These are phyloP conservation scores for Hippopotamus amphibius DNA, from an alignment of 2,113 vertebrate genomes.

Conservation along the genomic window DNA sequence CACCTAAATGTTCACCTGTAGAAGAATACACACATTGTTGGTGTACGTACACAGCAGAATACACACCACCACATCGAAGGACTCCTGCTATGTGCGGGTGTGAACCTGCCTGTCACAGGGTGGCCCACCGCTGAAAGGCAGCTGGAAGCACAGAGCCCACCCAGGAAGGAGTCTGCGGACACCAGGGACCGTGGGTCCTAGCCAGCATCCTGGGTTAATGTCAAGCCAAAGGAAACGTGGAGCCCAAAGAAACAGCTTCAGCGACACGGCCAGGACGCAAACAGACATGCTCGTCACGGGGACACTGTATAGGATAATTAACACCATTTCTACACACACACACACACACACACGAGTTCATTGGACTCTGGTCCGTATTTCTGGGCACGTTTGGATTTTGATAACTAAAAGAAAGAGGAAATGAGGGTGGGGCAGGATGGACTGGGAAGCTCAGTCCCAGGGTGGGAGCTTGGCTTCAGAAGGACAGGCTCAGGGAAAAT, in stretches of 20 bases:
- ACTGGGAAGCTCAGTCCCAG: neutral
- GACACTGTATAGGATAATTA: neutral
- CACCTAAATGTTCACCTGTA: neutral
- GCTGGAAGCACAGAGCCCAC: neutral
- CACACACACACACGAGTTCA: neutral
- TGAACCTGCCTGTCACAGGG: accelerated
- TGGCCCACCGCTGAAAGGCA: neutral
- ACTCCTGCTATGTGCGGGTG: neutral
- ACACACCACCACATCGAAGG: too few species aligned
- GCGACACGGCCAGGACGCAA: neutral
- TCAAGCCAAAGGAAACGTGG: neutral
- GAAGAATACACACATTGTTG: neutral
- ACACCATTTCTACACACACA: neutral
- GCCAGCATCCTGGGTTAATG: neutral
- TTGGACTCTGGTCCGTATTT: neutral
- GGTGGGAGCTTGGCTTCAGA: neutral
- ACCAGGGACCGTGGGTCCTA: neutral
- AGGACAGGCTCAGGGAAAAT: neutral
- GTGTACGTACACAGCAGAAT: neutral
- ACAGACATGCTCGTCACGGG: neutral
- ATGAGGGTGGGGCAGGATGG: accelerated
- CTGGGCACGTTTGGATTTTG: neutral
- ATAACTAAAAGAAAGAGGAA: neutral
- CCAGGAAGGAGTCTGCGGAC: neutral
- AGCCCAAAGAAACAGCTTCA: neutral